Conservation (phyloP, 1,140 invertebrate genomes). For the Ostrea edulis region DNA sequence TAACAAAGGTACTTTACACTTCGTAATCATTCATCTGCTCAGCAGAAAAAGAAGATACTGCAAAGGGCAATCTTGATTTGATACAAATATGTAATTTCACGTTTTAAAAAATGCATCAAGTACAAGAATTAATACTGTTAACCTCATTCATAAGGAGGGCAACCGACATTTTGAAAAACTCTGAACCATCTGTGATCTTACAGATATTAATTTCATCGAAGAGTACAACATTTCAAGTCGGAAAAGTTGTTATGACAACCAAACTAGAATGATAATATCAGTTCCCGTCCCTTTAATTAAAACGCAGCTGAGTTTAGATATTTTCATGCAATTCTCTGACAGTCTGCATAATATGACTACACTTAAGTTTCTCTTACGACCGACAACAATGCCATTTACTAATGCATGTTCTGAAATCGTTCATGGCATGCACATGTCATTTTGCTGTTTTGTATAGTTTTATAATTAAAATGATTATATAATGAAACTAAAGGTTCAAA, state of each 20-base stretch:
- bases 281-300: background rate
- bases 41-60: background rate
- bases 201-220: constrained; percentile 11
- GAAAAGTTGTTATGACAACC: background rate
- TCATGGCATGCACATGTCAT: no score
- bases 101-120: background rate
- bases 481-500: no score
- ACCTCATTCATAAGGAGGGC: background rate
- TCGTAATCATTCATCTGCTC: background rate
- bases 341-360: background rate
- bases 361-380: background rate
- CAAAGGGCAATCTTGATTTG: background rate
- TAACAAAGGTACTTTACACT: background rate
- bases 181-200: background rate
- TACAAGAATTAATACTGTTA: background rate
- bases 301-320: background rate
- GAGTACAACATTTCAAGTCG: background rate
- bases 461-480: no score
- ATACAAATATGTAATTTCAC: background rate
- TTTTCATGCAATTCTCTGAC: background rate
- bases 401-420: no score
- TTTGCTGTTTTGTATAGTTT: no score
- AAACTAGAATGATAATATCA: background rate
- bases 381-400: background rate
- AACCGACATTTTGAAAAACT: constrained; percentile 19